phyloP scores from a whole-genome alignment of 2,888 invertebrate species.

The Eupithecia exiguata region DNA sequence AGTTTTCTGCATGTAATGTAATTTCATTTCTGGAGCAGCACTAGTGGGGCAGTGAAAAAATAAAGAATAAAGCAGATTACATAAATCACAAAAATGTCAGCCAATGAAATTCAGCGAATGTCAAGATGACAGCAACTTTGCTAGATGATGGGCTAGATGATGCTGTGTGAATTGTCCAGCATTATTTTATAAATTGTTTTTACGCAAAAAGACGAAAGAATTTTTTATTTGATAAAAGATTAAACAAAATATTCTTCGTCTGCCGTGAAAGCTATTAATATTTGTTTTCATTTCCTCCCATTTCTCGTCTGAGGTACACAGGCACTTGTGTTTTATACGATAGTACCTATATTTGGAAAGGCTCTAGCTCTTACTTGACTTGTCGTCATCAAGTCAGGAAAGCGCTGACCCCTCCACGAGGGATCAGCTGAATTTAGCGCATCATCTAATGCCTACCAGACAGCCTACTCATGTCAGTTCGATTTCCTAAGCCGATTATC shows the following conservation, averaged over 20 bases:
- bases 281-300: too few species aligned
- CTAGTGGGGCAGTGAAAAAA: not conserved
- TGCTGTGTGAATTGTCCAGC: too few species aligned
- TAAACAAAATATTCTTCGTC: too few species aligned
- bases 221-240: too few species aligned
- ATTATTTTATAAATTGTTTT: too few species aligned
- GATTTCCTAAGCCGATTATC: conserved; percentile 27
- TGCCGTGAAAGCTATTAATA: too few species aligned
- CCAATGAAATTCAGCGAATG: too few species aligned
- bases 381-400: not conserved
- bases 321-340: not conserved
- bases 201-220: too few species aligned
- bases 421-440: conserved; percentile 3
- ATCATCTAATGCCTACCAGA: not conserved
- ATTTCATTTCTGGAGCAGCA: not conserved
- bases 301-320: too few species aligned
- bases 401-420: not conserved
- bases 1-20: not conserved
- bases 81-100: not conserved
- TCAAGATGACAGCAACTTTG: too few species aligned
- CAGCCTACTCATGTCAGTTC: not conserved
- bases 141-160: too few species aligned
- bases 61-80: not conserved
- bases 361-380: not conserved
- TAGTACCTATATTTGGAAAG: not conserved